These are phyloP conservation scores for Caenorhabditis sulstoni DNA, from an alignment of 2,888 invertebrate species.

Conservation along the genomic window DNA sequence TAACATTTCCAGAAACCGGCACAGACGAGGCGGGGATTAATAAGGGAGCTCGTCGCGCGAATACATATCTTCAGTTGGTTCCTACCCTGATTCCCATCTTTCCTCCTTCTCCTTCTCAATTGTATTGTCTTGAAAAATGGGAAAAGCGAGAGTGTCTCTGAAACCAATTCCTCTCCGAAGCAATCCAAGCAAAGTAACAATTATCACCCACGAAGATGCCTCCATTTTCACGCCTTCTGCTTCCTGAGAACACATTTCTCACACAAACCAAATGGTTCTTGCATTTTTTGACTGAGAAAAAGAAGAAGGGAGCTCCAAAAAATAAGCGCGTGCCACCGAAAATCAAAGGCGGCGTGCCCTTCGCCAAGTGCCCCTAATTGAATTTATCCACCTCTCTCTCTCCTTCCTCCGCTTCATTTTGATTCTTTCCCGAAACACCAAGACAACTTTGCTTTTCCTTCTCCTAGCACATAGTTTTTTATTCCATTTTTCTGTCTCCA, in stretches of 20 bases:
- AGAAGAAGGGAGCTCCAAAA: background rate
- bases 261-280: slow-evolving; percentile 40
- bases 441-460: background rate
- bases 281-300: too few species aligned
- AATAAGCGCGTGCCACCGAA: slow-evolving; percentile 6
- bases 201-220: slow-evolving; percentile 8
- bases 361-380: slow-evolving; percentile 48
- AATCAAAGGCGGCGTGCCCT: slow-evolving; percentile 21
- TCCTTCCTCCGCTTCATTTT: slow-evolving; percentile 47
- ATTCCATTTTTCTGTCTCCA: slow-evolving; percentile 36
- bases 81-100: too few species aligned
- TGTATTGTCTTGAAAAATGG: too few species aligned
- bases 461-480: slow-evolving; percentile 27
- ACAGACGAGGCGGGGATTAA: background rate
- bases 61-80: background rate
- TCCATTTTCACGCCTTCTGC: background rate
- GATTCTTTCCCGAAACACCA: background rate
- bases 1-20: too few species aligned
- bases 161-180: background rate
- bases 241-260: slow-evolving; percentile 4
- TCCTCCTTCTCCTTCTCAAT: too few species aligned
- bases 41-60: background rate
- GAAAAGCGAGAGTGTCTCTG: background rate
- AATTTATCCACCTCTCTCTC: slow-evolving; percentile 28
- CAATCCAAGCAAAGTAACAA: background rate